Base-by-base conservation (phyloP, 2,888 invertebrate genomes). In the Macaria liturata region DNA sequence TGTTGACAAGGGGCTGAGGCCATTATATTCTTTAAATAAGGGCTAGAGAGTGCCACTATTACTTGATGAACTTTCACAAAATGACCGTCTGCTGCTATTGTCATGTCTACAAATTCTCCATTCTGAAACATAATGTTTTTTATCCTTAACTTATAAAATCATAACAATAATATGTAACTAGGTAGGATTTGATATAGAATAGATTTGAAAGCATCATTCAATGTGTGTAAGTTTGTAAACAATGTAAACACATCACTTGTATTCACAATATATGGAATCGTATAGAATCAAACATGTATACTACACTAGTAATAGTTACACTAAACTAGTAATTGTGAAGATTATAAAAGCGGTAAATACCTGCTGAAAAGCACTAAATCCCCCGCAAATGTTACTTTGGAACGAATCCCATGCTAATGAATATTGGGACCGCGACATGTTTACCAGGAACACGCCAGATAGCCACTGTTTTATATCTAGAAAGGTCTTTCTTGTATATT, bases 21-120 rank as follows among this genome's bases (percentile, higher is more conserved):
- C 43, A 92, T 84, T 20, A 92, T 76, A 44, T 88, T 86, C 61
- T 90, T 92, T 8, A 92, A 65, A 64, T 88, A 92, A 6, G 92
- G 88, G 58, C 92, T 92, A 37, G 91, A 86, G 53, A 91, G 71
- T 0, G 92, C 91, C 57, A 92, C 74, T 32, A 88, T 60, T 7
- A 85, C 73, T 70, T 88, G 84, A 59, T 88, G 91, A 7, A 89
- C 91, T 74, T 90, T 91, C 4, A 91, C 90, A 57, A 85, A 79
- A 62, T 88, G 87, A 1, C 90, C 91, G 70, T 91, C 90, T 3
- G 91, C 90, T 34, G 91, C 91, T 59, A 92, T 57, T 0, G 91
- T 92, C 86, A 91, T 85, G 54, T 92, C 91, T 31, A 92, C 91
- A 70, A 91, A 88, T 63, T 92, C 91, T 5, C 86, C 91, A 84